Conservation (phyloP, 2,113 vertebrate species). For the Mobula hypostoma region DNA sequence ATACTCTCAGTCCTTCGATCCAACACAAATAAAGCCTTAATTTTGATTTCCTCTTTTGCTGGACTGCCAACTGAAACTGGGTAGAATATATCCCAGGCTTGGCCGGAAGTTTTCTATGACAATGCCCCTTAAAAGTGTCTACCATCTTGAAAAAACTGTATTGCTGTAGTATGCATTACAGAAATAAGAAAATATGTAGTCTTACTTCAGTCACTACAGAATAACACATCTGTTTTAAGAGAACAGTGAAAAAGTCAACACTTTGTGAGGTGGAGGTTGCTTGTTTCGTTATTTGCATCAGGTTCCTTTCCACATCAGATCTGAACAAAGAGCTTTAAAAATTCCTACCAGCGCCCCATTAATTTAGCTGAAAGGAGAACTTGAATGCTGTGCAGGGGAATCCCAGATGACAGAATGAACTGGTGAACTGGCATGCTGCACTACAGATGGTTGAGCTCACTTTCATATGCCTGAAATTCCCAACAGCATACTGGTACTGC, state of each 20-base stretch:
- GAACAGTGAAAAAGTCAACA: not conserved
- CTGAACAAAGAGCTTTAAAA: not conserved
- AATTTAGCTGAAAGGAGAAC: conserved; percentile 22
- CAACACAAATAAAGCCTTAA: not conserved
- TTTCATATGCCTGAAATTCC: not conserved
- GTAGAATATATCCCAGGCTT: not conserved
- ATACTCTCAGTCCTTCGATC: not conserved
- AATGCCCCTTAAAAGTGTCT: not conserved
- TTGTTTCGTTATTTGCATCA: not conserved
- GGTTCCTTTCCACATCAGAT: not conserved
- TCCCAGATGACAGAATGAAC: conserved; percentile 27
- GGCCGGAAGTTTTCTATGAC: not conserved
- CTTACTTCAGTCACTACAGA: not conserved
- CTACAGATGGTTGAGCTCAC: not conserved
- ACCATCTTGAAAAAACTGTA: not conserved
- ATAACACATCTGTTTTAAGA: not conserved
- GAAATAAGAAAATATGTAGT: not conserved
- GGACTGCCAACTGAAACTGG: not conserved
- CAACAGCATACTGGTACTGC: not conserved
- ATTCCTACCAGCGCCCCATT: not conserved
- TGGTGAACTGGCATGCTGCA: conserved; percentile 3
- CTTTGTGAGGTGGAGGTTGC: not conserved
- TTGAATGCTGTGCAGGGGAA: not conserved
- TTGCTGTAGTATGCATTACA: not conserved
- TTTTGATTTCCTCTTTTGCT: not conserved